Percentiles rank a stretch among this genome's conserved stretches.
Evolutionary conservation across 2,888 invertebrate species (phyloP).

Genomic region (Athalia rosae): DNA sequence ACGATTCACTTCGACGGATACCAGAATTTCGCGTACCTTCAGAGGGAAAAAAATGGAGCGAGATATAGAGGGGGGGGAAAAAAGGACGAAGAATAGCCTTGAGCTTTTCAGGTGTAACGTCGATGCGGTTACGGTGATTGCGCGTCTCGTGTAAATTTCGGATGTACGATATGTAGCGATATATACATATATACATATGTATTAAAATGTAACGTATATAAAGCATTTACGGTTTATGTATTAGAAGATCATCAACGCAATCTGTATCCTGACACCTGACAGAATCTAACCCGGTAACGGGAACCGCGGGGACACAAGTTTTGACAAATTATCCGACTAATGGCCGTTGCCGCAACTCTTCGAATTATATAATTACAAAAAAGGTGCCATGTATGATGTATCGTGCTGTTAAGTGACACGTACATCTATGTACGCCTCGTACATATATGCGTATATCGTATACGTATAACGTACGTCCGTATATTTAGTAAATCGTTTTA

Average conservation of each 20-base stretch:
- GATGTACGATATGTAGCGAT: neutral
- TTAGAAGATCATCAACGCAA: slow-evolving; percentile 11
- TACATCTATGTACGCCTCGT: neutral
- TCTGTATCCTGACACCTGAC: slow-evolving; percentile 33
- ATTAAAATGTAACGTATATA: neutral
- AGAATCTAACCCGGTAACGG: slow-evolving; percentile 7
- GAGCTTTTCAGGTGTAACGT: no score
- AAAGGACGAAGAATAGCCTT: no score
- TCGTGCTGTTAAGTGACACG: slow-evolving; percentile 31
- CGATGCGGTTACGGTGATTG: no score
- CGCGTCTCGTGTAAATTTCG: no score
- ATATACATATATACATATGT: neutral
- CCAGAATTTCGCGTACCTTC: no score
- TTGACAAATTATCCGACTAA: slow-evolving; percentile 43
- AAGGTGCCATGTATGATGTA: slow-evolving; percentile 9
- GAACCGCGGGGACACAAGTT: neutral
- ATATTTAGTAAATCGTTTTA: neutral
- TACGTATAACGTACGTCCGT: no score
- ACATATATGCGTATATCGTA: no score
- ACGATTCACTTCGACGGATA: neutral
- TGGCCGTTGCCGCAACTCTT: slow-evolving; percentile 10
- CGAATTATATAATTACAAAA: slow-evolving; percentile 32
- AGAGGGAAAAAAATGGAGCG: no score
- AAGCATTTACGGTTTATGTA: neutral
- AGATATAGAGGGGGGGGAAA: no score